Conservation (phyloP, 2,888 invertebrate genomes). For the Dicyrtomina minuta region DNA sequence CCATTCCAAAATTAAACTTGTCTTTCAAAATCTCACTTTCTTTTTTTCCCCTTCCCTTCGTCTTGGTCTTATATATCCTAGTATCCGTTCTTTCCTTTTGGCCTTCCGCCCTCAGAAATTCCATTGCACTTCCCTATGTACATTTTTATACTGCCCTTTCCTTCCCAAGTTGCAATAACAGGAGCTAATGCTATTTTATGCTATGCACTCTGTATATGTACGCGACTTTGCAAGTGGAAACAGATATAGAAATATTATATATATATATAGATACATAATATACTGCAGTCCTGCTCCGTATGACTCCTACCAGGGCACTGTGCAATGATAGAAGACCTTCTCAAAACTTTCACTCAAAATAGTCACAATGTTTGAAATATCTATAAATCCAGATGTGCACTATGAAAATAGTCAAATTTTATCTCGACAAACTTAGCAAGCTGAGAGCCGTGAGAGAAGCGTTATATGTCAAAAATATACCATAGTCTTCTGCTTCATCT, state of each 20-base stretch:
- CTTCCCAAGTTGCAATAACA: neutral
- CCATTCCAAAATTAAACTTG: constrained; percentile 40
- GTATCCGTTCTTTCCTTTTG: neutral
- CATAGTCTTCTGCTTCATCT: no score
- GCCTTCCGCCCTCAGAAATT: no score
- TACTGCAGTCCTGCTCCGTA: no score
- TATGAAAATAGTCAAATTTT: no score
- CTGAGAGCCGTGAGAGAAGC: no score
- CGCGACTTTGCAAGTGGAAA: no score
- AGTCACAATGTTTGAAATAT: neutral
- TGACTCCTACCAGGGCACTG: neutral
- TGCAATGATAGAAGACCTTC: neutral
- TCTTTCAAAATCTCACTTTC: constrained; percentile 32
- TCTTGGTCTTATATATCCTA: neutral
- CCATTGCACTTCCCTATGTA: neutral
- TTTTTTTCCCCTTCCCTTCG: neutral
- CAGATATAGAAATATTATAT: no score
- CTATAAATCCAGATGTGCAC: neutral
- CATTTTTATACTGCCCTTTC: neutral
- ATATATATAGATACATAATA: no score
- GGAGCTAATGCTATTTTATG: no score
- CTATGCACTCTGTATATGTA: neutral
- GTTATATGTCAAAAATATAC: no score
- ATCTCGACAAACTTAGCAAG: no score
- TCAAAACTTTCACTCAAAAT: neutral